These are phyloP conservation scores for Equus quagga DNA, from an alignment of 2,113 vertebrate genomes.

Conservation along the genomic window DNA sequence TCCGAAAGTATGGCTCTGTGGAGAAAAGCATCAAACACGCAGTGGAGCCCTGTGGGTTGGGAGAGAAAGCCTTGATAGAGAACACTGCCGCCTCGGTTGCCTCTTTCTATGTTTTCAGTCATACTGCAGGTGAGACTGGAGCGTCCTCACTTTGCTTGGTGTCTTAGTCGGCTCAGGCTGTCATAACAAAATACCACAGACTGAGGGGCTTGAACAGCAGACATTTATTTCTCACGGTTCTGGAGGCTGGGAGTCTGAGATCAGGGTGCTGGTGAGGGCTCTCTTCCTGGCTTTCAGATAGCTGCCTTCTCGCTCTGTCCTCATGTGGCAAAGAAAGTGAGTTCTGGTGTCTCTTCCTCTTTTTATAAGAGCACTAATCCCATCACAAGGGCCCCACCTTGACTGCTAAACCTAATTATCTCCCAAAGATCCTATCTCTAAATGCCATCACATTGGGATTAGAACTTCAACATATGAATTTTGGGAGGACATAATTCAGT, in stretches of 20 bases:
- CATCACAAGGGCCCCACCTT: not conserved
- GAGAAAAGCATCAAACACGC: not conserved
- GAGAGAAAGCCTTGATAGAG: not conserved
- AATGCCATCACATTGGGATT: not conserved
- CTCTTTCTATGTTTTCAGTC: not conserved
- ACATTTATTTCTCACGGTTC: not conserved
- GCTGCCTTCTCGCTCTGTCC: not conserved
- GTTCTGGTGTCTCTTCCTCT: not conserved
- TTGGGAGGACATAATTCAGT: not conserved
- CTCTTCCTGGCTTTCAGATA: not conserved
- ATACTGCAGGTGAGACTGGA: not conserved
- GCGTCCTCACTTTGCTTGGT: not conserved
- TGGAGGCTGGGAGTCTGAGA: not conserved
- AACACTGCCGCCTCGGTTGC: not conserved
- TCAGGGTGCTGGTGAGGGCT: not conserved
- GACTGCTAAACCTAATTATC: not conserved
- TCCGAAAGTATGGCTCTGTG: not conserved
- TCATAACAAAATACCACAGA: not conserved
- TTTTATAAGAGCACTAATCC: not conserved
- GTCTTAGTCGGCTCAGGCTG: not conserved
- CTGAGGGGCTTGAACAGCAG: not conserved
- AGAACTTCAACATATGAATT: not conserved
- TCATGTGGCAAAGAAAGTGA: not conserved
- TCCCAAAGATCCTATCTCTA: not conserved
- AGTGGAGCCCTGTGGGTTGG: not conserved